A percentile compares a stretch with the other conserved stretches of the same genome.
These are phyloP conservation scores for Bombus fervidus DNA, from an alignment of 1,140 invertebrate species.

Conservation along the genomic window DNA sequence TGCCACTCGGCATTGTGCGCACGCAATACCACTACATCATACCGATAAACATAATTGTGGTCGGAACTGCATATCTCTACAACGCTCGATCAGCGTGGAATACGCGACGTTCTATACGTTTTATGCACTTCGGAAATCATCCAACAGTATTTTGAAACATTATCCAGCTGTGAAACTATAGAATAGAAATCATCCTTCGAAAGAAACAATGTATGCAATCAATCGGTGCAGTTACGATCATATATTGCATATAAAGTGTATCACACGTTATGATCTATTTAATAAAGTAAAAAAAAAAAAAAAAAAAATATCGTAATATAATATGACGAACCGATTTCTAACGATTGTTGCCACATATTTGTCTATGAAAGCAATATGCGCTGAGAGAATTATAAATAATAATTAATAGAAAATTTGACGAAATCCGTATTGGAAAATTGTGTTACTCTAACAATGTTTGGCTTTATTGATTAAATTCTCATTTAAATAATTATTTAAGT, in stretches of 20 bases:
- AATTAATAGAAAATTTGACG: neutral
- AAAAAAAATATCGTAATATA: neutral
- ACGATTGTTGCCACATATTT: neutral
- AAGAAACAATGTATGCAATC: neutral
- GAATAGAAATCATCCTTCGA: neutral
- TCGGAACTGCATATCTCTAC: neutral
- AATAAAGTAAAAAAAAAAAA: neutral
- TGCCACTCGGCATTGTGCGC: neutral
- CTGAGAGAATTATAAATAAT: neutral
- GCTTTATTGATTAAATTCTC: no score
- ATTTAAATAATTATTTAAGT: no score
- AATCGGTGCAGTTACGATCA: neutral
- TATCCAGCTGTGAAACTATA: neutral
- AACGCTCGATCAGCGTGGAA: neutral
- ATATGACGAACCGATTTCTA: slow-evolving; percentile 20
- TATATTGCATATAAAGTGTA: neutral
- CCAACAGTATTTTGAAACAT: neutral
- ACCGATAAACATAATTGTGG: slow-evolving; percentile 18
- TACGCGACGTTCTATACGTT: neutral
- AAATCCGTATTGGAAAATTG: neutral
- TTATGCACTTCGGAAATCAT: neutral
- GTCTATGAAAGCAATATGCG: no score
- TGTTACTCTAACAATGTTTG: neutral
- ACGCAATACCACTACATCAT: neutral
- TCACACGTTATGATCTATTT: neutral